These are phyloP conservation scores for Sylvia borin DNA, from an alignment of 2,797 vertebrate species.

Conservation along the genomic window DNA sequence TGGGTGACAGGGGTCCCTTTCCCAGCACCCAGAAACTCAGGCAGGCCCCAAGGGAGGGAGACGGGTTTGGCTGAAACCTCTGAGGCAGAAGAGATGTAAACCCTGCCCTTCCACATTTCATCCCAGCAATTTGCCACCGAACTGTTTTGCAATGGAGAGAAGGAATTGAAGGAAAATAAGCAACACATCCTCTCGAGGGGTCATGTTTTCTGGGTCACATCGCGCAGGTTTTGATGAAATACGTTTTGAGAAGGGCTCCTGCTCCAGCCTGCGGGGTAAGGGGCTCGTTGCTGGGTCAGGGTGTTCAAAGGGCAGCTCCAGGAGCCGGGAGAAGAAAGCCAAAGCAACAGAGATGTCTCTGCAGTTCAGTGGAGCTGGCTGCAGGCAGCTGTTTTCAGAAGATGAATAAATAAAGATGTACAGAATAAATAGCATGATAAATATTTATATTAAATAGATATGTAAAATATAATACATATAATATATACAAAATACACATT, in stretches of 20 bases:
- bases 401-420: too few species aligned
- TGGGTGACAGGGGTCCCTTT: too few species aligned
- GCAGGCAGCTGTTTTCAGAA: not conserved
- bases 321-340: not conserved
- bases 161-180: not conserved
- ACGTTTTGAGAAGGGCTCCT: accelerated
- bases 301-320: not conserved
- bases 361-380: not conserved
- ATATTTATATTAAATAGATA: too few species aligned
- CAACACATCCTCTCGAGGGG: not conserved
- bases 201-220: not conserved
- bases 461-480: too few species aligned
- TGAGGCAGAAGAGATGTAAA: not conserved
- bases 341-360: not conserved
- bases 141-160: not conserved
- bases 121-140: not conserved
- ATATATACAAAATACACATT: too few species aligned
- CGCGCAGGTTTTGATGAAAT: not conserved
- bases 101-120: not conserved
- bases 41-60: not conserved
- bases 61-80: not conserved
- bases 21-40: not conserved
- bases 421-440: too few species aligned
- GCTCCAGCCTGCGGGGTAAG: not conserved
- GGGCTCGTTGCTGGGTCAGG: not conserved